Base-by-base conservation (phyloP, 1,140 invertebrate genomes). In the Formica selysi region DNA sequence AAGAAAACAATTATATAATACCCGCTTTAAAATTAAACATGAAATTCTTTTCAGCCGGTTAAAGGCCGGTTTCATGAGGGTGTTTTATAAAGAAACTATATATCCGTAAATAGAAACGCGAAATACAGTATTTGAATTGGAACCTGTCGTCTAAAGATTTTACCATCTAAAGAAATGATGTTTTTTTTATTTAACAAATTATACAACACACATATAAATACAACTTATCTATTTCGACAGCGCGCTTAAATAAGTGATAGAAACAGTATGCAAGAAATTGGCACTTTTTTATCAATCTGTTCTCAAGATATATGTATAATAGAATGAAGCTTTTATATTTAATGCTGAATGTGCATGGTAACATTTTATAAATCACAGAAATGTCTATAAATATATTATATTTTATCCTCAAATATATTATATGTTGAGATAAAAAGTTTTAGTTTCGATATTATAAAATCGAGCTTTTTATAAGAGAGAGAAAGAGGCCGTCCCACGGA, bases 111-210 rank as follows among this genome's bases (percentile, higher is more conserved):
- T 16, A 38, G 16, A 29, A 59, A 59, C 16, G 32, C 7, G 48
- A n/a, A 80, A 73, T 54, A 29, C 29, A 19, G 13, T 70, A 29
- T 68, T 41, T 78, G 11, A 19, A 36, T n/a, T 51, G 29, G 36
- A 67, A 79, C 19, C 19, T 36, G 10, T 1, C 8, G 10, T 11
- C 3, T 13, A 48, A 13, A 68, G 32, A 79, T 79, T n/a, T n/a
- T 38, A 65, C 3, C 16, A 16, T 6, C 64, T 26, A 59, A 59
- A 71, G 19, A 44, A 44, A 71, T 54, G 38, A 11, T 57, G 41
- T 57, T 29, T 59, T 71, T 71, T 36, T 71, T 73, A 81, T 73
- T 79, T 68, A 68, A 83, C 26, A 62, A 10, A 80, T 68, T 68
- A 16, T n/a, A 22, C 16, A n/a, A 48, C 7, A 44, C 6, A 16